Base-by-base conservation (phyloP, 2,113 vertebrate species). In the Lampris megalopsis region DNA sequence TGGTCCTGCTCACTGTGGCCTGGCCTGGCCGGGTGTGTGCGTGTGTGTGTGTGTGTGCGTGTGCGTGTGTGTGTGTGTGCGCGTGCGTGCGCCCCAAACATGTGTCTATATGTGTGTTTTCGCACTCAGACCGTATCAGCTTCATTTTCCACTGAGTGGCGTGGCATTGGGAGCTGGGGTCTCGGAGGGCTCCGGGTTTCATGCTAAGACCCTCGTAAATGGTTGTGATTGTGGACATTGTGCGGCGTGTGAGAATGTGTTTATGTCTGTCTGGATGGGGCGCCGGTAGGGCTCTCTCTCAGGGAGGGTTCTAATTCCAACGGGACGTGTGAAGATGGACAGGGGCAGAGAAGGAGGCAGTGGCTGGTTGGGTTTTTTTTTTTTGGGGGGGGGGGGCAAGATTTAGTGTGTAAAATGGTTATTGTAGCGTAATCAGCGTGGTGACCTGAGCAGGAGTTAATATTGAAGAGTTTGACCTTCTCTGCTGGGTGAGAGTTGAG, bases 401-500 rank as follows among this genome's bases (percentile, higher is more conserved):
- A 70, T 79, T 74, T 68, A 66, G 63, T 69, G 85, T 54, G 77
- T 88, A 91, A 93, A 92, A 92, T 83, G 88, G 88, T 89, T 91
- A 90, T 90, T 91, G 88, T 91, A 89, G 89, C 58, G 41, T 89
- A 90, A 92, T 92, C 86, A 82, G 87, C 75, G 75, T 85, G 91
- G 84, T 70, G 91, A 92, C 92, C 90, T 79, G 75, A 90, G 73
- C 81, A 63, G 35, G 71, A 88, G 84, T 88, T 89, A 90, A 89
- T 89, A 91, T 92, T 91, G 83, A 93, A 71, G 85, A 89, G 85
- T 78, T 90, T 87, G 82, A 93, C 93, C 90, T 94, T 87, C 81
- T 77, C 61, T 42, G 80, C 60, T 85, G 90, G 24, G 82, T 0
- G 37, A 76, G 71, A 88, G 85, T 89, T 76, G 81, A 72, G 60